phyloP scores from a whole-genome alignment of 2,113 vertebrate species.

The Corythornis cristatus region DNA sequence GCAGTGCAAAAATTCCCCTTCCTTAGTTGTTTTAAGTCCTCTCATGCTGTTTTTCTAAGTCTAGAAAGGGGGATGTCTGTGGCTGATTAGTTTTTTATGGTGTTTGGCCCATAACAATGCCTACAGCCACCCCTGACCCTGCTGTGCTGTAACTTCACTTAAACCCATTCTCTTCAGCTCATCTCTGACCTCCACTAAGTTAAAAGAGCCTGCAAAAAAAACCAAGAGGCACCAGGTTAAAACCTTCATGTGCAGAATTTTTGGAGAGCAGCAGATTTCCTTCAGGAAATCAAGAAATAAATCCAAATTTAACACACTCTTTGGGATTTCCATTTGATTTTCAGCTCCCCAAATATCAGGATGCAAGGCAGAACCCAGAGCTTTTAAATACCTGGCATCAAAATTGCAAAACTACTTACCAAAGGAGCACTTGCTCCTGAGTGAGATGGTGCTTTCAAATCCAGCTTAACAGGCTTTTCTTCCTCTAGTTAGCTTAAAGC shows the following conservation, averaged over 20 bases:
- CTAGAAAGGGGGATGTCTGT: background rate
- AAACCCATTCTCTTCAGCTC: background rate
- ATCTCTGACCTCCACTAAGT: background rate
- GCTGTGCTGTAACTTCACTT: background rate
- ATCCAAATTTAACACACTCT: background rate
- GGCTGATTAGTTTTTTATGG: background rate
- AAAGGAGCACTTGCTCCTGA: background rate
- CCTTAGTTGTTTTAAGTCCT: background rate
- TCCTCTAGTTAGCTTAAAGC: conserved; percentile 27
- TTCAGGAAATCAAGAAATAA: background rate
- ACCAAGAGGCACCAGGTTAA: background rate
- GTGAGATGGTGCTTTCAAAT: conserved; percentile 24
- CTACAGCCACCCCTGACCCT: background rate
- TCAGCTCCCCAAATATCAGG: background rate
- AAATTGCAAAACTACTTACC: background rate
- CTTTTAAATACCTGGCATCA: background rate
- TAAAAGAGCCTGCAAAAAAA: background rate
- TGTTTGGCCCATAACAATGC: background rate
- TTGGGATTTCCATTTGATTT: background rate
- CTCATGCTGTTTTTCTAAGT: background rate
- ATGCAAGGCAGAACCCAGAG: background rate
- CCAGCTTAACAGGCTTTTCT: conserved; percentile 43
- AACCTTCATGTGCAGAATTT: background rate
- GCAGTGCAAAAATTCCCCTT: background rate
- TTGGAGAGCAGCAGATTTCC: background rate